Base-by-base conservation (phyloP, 2,888 invertebrate species). In the Drosophila acutilabella region DNA sequence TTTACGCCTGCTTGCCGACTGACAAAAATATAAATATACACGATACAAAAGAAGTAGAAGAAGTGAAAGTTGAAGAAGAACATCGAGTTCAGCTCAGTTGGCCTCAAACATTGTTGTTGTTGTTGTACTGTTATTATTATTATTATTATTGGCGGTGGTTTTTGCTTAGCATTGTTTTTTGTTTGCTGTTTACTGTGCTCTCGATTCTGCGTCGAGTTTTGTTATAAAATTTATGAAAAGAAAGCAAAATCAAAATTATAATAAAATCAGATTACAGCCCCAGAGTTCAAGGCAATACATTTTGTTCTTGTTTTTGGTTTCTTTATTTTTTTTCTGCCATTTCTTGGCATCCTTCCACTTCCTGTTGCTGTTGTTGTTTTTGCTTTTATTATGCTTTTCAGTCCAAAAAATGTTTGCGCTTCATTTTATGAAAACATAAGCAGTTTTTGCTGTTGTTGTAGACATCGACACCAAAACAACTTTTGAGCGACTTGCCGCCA, bases 151-250 rank as follows among this genome's bases (percentile, higher is more conserved):
- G 85, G 75, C 67, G 79, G 89, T 75, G 88, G 89, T 89, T 82
- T 85, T 65, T 64, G 48, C 41, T 38, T 65, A 57, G 80, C 58
- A 64, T 67, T 58, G 65, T 56, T 81, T 66, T 50, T 50, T 58
- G 56, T 23, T 30, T 41, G 38, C 41, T 42, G 60, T 14, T 42
- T 52, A 13, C 36, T 58, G 36, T 11, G 40, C 14, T 50, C 16
- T 56, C 44, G 44, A 36, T 36, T 13, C 47, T 38, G 45, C 58
- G 44, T 65, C 51, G 80, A 70, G 87, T 77, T 89, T 89, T 89
- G 78, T 89, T 85, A 86, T 89, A 89, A 88, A 89, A 89, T 85
- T 89, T 85, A 89, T 85, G 85, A 85, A 89, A 85, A 89, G 89
- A 89, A 87, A 86, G 90, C 90, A 80, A 89, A 85, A 85, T 84